Evolutionary conservation across 2,888 invertebrate species (phyloP).

Genomic region (Anticlea derivata): DNA sequence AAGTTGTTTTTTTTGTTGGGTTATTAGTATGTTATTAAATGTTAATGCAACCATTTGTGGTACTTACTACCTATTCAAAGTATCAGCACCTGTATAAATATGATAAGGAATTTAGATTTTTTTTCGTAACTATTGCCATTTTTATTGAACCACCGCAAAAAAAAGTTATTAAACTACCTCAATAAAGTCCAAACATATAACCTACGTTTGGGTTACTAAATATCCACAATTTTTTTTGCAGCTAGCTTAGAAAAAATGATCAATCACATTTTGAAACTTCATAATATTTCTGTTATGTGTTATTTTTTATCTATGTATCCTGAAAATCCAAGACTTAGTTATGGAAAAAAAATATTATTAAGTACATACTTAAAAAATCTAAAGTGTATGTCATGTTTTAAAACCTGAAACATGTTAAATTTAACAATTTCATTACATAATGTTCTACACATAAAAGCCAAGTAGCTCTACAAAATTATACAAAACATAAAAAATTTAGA

Average conservation of each 20-base stretch:
- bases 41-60: too few species aligned
- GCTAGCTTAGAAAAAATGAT: background rate
- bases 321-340: slow-evolving; percentile 9
- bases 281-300: slow-evolving; percentile 2
- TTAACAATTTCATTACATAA: too few species aligned
- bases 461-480: too few species aligned
- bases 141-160: slow-evolving; percentile 9
- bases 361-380: slow-evolving; percentile 1
- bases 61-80: too few species aligned
- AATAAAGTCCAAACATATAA: slow-evolving; percentile 2
- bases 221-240: too few species aligned
- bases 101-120: background rate
- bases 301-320: background rate
- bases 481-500: too few species aligned
- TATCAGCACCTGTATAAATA: too few species aligned
- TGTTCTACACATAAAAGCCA: too few species aligned
- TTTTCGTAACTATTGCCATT: slow-evolving; percentile 1
- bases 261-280: background rate
- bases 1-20: too few species aligned
- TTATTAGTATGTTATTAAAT: too few species aligned
- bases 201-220: background rate
- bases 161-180: slow-evolving; percentile 22
- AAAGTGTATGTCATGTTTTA: background rate
- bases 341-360: background rate
- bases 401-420: background rate